Conservation (phyloP, 2,888 invertebrate genomes). For the Oscheius sp. region DNA sequence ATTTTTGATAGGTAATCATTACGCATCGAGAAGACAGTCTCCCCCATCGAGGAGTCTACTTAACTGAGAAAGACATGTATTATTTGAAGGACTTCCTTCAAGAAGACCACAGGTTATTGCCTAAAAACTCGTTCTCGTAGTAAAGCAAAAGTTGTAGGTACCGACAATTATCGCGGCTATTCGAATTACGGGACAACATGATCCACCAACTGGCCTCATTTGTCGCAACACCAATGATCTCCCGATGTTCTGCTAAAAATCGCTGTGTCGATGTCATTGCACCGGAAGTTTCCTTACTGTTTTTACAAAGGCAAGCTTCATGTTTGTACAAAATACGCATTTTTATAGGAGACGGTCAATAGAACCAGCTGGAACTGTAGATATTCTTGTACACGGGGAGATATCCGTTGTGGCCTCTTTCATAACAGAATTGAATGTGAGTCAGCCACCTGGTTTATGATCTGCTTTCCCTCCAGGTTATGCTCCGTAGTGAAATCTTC, state of each 20-base stretch:
- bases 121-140: constrained; percentile 6
- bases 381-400: constrained; percentile 48
- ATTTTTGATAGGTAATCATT: not conserved
- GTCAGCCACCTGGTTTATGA: not conserved
- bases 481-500: constrained; percentile 44
- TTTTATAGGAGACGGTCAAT: constrained; percentile 28
- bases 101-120: constrained; percentile 41
- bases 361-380: constrained; percentile 20
- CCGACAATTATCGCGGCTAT: constrained; percentile 90
- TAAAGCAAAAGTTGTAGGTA: constrained; percentile 78
- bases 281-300: constrained; percentile 37
- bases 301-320: constrained; percentile 38
- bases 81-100: constrained; percentile 37
- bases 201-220: constrained; percentile 80
- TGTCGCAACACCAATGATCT: constrained; percentile 42
- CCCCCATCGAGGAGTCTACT: constrained; percentile 20
- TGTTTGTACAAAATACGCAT: constrained; percentile 3
- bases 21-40: constrained; percentile 28
- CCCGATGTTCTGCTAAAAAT: constrained; percentile 46
- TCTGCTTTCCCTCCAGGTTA: not conserved
- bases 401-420: constrained; percentile 54
- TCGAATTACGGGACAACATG: constrained; percentile 93
- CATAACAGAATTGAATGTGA: constrained; percentile 52
- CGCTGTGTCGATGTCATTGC: constrained; percentile 53
- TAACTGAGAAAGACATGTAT: constrained; percentile 31